phyloP scores from a whole-genome alignment of 1,140 invertebrate species.

The Caenorhabditis remanei region DNA sequence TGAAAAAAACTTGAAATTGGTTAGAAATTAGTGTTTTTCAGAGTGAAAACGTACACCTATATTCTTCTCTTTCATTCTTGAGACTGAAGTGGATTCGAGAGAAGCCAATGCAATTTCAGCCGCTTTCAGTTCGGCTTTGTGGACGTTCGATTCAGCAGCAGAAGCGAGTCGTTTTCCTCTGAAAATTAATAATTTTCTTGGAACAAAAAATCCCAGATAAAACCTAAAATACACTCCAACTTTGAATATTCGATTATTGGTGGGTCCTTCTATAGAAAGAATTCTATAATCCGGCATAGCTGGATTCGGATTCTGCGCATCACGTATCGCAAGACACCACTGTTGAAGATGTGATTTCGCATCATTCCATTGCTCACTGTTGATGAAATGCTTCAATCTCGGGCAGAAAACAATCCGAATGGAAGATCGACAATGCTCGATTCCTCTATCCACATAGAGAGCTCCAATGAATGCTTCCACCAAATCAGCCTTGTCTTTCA shows the following conservation, averaged over 20 bases:
- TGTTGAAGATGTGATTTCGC: conserved; percentile 99
- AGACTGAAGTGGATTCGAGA: background rate
- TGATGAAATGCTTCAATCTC: conserved; percentile 87
- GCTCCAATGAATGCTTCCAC: conserved; percentile 95
- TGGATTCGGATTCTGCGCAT: conserved; percentile 80
- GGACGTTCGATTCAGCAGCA: conserved; percentile 84
- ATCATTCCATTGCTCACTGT: conserved; percentile 99
- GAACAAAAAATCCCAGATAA: background rate
- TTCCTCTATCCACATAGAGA: conserved; percentile 94
- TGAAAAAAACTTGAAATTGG: background rate
- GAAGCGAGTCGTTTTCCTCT: conserved; percentile 88
- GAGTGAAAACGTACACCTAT: background rate
- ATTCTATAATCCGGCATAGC: conserved; percentile 93
- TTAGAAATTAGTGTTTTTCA: background rate
- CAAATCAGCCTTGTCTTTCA: conserved; percentile 96
- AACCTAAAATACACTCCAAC: conserved; percentile 92
- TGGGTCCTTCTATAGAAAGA: conserved; percentile 93
- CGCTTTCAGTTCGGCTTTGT: conserved; percentile 97
- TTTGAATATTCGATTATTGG: conserved; percentile 93
- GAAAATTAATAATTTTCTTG: background rate
- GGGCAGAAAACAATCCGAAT: conserved; percentile 97
- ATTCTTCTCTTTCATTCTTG: conserved; percentile 11
- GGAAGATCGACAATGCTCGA: conserved; percentile 89
- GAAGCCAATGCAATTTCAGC: conserved; percentile 88
- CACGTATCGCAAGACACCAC: conserved; percentile 94